These are phyloP conservation scores for Lycocerus yunnanus DNA, from an alignment of 2,888 invertebrate species.

Conservation along the genomic window DNA sequence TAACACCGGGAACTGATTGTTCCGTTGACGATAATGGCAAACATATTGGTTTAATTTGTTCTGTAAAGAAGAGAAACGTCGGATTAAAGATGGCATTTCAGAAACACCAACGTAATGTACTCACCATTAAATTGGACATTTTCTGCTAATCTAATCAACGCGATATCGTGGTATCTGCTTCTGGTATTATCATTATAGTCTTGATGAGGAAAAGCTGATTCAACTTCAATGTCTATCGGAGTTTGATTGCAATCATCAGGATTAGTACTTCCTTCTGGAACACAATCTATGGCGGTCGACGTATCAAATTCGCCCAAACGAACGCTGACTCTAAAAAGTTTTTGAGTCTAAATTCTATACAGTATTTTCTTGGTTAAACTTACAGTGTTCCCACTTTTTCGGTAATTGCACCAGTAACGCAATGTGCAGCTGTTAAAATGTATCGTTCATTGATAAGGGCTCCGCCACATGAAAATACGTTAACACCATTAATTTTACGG, in stretches of 20 bases:
- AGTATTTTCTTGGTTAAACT: not conserved
- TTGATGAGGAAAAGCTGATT: constrained; percentile 40
- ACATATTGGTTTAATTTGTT: not conserved
- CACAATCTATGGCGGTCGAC: constrained; percentile 54
- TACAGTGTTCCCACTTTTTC: constrained; percentile 14
- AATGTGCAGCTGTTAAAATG: constrained; percentile 56
- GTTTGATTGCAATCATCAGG: constrained; percentile 38
- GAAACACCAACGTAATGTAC: too few species aligned
- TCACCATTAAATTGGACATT: not conserved
- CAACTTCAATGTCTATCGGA: constrained; percentile 44
- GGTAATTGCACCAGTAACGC: constrained; percentile 29
- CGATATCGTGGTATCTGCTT: constrained; percentile 45
- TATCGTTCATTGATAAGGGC: constrained; percentile 55
- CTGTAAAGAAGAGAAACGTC: too few species aligned
- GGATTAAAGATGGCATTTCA: too few species aligned
- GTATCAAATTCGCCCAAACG: constrained; percentile 59
- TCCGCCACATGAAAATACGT: constrained; percentile 49
- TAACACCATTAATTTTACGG: constrained; percentile 24
- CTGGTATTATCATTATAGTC: constrained; percentile 36
- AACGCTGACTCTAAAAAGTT: constrained; percentile 41
- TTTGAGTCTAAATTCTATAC: not conserved
- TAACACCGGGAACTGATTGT: constrained; percentile 31
- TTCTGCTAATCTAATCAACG: constrained; percentile 56
- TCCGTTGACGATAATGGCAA: not conserved
- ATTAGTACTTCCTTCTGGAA: constrained; percentile 30